Evolutionary conservation across 2,888 invertebrate genomes (phyloP).

Genomic region (Marronus borbonicus): DNA sequence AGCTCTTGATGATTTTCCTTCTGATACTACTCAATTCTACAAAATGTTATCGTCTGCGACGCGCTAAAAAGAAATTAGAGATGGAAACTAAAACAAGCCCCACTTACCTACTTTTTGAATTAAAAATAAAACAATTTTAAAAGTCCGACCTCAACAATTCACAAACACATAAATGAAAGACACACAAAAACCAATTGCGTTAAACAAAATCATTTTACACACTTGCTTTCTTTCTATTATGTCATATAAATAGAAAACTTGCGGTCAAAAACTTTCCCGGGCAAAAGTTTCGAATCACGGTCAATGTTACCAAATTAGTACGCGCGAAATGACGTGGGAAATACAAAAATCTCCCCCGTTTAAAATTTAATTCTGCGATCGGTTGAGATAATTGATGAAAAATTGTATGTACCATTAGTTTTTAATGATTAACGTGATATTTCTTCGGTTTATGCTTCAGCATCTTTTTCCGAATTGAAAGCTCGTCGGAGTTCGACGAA

Average conservation of each 20-base stretch:
- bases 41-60: neutral
- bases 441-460: neutral
- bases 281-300: conserved; percentile 32
- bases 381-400: neutral
- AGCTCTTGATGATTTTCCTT: neutral
- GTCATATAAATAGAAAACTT: conserved; percentile 1
- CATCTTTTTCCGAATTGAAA: conserved; percentile 1
- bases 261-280: conserved; percentile 30
- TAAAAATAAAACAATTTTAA: conserved; percentile 12
- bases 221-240: conserved; percentile 31
- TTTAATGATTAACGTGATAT: conserved; percentile 2
- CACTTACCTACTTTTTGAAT: conserved; percentile 34
- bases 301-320: conserved; percentile 24
- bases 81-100: conserved; percentile 2
- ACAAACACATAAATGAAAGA: conserved; percentile 1
- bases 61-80: conserved; percentile 5
- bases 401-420: conserved; percentile 10
- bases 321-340: conserved; percentile 6
- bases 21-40: neutral
- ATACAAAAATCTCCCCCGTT: neutral
- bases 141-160: neutral
- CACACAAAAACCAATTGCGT: conserved; percentile 1
- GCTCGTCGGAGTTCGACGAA: conserved; percentile 10
- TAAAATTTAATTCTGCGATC: neutral
- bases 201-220: neutral